Conservation (phyloP, 2,797 vertebrate genomes). For the Anniella stebbinsi region DNA sequence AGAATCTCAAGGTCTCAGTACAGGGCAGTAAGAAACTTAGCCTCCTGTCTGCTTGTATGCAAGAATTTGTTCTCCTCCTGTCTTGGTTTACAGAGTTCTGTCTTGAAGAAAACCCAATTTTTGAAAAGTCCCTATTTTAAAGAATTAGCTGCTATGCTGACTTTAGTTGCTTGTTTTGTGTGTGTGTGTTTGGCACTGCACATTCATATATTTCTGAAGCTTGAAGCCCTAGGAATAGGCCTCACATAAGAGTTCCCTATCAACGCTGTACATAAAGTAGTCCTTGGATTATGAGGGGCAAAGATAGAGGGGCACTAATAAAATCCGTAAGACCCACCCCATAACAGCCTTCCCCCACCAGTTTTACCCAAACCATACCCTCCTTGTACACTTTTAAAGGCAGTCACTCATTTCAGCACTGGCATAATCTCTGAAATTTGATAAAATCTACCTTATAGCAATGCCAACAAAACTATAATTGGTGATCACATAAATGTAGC, state of each 20-base stretch:
- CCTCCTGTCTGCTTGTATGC: neutral
- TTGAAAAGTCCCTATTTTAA: neutral
- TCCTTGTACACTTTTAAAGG: neutral
- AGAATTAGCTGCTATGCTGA: too few relatives aligned
- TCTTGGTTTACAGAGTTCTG: neutral
- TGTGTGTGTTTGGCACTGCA: neutral
- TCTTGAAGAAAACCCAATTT: neutral
- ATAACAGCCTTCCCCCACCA: too few relatives aligned
- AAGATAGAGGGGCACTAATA: neutral
- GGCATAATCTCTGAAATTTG: neutral
- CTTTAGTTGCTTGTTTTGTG: neutral
- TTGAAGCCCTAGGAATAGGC: neutral
- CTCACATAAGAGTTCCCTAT: neutral
- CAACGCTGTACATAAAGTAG: neutral
- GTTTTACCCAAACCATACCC: neutral
- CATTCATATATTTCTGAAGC: neutral
- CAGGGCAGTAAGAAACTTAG: neutral
- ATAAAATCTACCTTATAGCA: neutral
- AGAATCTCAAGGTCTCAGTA: neutral
- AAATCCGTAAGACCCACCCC: neutral
- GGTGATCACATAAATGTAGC: neutral
- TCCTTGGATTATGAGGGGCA: neutral
- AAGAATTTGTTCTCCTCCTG: neutral
- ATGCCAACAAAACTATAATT: neutral
- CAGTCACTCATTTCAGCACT: neutral